These are phyloP conservation scores for Lepidurus arcticus DNA, from an alignment of 1,140 invertebrate species.

Conservation along the genomic window DNA sequence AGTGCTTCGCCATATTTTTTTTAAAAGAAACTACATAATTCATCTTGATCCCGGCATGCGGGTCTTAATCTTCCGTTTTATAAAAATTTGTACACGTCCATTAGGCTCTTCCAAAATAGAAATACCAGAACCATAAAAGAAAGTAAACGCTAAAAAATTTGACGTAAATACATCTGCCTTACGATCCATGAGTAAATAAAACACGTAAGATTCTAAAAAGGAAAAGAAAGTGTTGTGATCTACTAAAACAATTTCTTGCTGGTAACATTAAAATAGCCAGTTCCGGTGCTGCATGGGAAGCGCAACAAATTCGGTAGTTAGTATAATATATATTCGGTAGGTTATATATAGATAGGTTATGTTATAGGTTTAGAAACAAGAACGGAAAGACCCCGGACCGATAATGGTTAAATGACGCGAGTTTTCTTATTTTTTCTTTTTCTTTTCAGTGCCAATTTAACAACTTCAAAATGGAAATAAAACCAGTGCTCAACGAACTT, in stretches of 20 bases:
- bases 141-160: neutral
- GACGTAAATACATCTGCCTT: neutral
- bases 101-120: neutral
- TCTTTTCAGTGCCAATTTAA: neutral
- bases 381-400: neutral
- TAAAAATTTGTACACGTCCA: slow-evolving; percentile 4
- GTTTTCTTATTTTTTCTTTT: neutral
- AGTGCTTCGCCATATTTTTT: neutral
- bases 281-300: no score
- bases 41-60: neutral
- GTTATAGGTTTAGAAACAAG: neutral
- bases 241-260: no score
- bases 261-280: no score
- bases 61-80: neutral
- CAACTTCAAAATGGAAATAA: neutral
- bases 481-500: no score
- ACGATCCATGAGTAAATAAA: no score
- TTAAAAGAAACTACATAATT: neutral
- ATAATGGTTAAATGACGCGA: neutral
- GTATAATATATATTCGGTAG: no score
- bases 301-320: no score
- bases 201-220: no score
- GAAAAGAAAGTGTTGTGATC: no score
- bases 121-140: neutral
- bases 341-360: no score